These are phyloP conservation scores for Suncus etruscus DNA, from an alignment of 2,113 vertebrate species.

Conservation along the genomic window DNA sequence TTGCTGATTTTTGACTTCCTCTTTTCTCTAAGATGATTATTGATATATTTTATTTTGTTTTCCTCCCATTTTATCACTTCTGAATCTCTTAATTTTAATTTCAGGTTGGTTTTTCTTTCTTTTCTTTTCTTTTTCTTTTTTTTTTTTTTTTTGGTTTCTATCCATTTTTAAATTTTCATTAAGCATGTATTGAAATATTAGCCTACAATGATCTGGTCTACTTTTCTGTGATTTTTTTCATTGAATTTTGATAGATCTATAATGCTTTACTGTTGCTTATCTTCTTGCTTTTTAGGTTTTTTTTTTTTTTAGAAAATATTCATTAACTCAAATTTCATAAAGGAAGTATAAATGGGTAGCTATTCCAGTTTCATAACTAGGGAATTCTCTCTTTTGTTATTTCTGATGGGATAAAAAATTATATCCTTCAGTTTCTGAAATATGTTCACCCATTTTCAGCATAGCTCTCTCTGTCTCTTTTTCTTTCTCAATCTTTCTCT, in stretches of 20 bases:
- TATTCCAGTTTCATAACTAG: background rate
- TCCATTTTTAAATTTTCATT: conserved; percentile 3
- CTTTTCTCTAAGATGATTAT: background rate
- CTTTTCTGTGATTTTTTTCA: conserved; percentile 9
- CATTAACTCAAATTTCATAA: background rate
- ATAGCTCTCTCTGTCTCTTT: too few species aligned
- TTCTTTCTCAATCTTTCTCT: background rate
- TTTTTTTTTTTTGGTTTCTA: conserved; percentile 3
- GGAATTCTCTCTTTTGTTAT: background rate
- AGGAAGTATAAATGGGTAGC: background rate
- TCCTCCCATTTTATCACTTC: background rate
- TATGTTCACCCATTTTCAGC: background rate
- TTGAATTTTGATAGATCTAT: background rate
- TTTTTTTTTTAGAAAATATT: conserved; percentile 16
- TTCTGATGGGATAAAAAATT: conserved; percentile 35
- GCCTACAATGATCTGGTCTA: background rate
- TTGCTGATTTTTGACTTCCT: background rate
- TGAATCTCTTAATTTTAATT: background rate
- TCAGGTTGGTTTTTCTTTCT: background rate
- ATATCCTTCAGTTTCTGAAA: background rate
- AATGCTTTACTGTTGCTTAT: background rate
- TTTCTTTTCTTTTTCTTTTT: background rate
- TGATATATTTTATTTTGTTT: conserved; percentile 14
- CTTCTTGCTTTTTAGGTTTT: too few species aligned
- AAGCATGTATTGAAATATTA: background rate